Conservation (phyloP, 2,113 vertebrate genomes). For the Pagrus major region DNA sequence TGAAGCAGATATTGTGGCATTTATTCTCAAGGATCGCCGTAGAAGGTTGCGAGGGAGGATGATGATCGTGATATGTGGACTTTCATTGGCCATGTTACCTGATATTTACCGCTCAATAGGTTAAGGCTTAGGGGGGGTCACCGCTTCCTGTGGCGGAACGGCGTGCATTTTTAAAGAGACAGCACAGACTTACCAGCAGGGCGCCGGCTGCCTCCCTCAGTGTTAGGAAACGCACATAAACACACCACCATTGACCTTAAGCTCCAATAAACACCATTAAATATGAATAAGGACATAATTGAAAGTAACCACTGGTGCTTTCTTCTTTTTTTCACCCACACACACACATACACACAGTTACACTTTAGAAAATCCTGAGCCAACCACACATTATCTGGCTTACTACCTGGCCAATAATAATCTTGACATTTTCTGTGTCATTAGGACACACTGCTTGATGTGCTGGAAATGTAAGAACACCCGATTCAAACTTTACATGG, state of each 20-base stretch:
- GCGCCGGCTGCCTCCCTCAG: conserved; percentile 66
- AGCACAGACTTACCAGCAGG: conserved; percentile 79
- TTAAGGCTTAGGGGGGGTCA: conserved; percentile 80
- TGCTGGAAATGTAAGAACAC: conserved; percentile 14
- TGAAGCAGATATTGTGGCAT: conserved; percentile 7
- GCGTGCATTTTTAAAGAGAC: conserved; percentile 84
- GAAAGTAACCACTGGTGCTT: conserved; percentile 82
- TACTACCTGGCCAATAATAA: conserved; percentile 60
- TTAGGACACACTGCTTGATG: conserved; percentile 40
- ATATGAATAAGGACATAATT: conserved; percentile 88
- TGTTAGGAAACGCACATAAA: conserved; percentile 78
- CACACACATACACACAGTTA: neutral
- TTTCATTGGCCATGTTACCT: conserved; percentile 76
- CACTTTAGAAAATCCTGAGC: conserved; percentile 44
- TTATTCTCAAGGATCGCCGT: conserved; percentile 11
- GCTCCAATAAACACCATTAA: conserved; percentile 87
- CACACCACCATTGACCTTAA: conserved; percentile 83
- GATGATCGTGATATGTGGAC: conserved; percentile 35
- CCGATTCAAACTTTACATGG: conserved; percentile 15
- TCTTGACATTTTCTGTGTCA: conserved; percentile 75
- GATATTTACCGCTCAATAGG: conserved; percentile 86
- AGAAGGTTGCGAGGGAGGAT: conserved; percentile 43
- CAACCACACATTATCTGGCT: conserved; percentile 42
- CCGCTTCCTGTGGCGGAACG: conserved; percentile 71
- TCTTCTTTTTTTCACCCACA: conserved; percentile 40